These are phyloP conservation scores for Papilio glaucus DNA, from an alignment of 1,140 invertebrate species.

Conservation along the genomic window DNA sequence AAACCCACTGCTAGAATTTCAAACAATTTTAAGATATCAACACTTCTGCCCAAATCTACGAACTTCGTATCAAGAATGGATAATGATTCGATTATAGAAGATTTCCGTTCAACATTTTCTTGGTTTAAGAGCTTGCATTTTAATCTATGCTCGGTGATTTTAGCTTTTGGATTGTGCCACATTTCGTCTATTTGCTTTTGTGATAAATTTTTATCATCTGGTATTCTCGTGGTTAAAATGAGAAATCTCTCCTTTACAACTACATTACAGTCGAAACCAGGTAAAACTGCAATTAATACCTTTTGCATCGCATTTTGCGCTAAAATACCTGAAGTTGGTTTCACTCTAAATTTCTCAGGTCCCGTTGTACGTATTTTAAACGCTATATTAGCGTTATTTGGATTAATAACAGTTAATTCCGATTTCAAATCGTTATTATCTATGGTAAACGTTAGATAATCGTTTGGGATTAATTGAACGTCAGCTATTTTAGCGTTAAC, in stretches of 20 bases:
- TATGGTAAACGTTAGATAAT: constrained; percentile 44
- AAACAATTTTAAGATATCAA: not conserved
- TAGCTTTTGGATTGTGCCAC: constrained; percentile 48
- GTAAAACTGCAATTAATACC: constrained; percentile 48
- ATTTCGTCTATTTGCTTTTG: constrained; percentile 48
- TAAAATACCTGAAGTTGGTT: constrained; percentile 47
- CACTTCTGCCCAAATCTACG: not conserved
- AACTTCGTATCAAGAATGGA: not conserved
- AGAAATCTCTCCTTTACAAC: constrained; percentile 56
- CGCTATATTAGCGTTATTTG: constrained; percentile 48
- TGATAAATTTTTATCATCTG: constrained; percentile 44
- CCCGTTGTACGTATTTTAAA: constrained; percentile 59
- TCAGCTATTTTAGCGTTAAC: constrained; percentile 25
- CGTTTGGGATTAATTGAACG: constrained; percentile 8
- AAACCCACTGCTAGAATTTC: not conserved
- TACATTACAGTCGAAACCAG: constrained; percentile 47
- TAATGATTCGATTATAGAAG: not conserved
- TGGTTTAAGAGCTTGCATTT: constrained; percentile 40
- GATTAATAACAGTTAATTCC: constrained; percentile 53
- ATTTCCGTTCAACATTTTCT: constrained; percentile 24
- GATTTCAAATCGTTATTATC: constrained; percentile 45
- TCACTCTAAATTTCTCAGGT: constrained; percentile 53
- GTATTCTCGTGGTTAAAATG: constrained; percentile 47
- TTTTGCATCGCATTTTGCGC: constrained; percentile 42
- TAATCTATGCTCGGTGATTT: constrained; percentile 52